A percentile compares a stretch with the other conserved stretches of the same genome.
phyloP scores from a whole-genome alignment of 1,140 invertebrate species.

The Apocrypta bakeri region DNA sequence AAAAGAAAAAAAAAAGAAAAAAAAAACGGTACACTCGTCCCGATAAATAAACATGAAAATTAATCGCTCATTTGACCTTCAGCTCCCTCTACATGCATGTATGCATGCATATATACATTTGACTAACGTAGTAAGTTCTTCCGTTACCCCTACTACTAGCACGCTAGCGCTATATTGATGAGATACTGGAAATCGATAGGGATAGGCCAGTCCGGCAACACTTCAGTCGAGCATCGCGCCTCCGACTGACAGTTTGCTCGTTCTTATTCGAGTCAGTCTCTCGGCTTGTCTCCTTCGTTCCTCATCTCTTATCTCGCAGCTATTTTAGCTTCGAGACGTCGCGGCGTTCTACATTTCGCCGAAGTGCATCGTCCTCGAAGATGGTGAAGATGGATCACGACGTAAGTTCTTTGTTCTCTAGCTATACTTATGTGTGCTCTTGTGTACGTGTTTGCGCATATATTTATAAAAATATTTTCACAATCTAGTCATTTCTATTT shows the following conservation, averaged over 20 bases:
- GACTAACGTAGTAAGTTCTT: conserved; percentile 1
- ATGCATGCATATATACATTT: neutral
- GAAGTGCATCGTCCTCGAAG: conserved; percentile 53
- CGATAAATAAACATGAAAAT: too few species aligned
- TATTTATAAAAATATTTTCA: too few species aligned
- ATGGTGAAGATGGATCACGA: conserved; percentile 74
- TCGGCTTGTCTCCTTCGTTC: neutral
- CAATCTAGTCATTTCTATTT: neutral
- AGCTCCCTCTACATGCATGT: neutral
- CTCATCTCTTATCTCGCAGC: neutral
- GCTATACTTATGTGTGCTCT: too few species aligned
- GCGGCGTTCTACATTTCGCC: conserved; percentile 48
- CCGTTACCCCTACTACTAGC: neutral
- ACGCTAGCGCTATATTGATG: neutral
- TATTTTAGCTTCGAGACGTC: conserved; percentile 43
- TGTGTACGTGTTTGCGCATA: too few species aligned
- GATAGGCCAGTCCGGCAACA: too few species aligned
- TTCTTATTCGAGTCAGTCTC: neutral
- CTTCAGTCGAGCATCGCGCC: neutral
- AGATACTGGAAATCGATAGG: conserved; percentile 1
- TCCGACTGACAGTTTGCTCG: neutral
- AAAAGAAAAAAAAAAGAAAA: too few species aligned
- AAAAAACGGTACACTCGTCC: too few species aligned
- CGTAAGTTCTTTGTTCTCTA: conserved; percentile 64
- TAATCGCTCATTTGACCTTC: too few species aligned